These are phyloP conservation scores for Leptinotarsa undecemlineata DNA, from an alignment of 1,140 invertebrate genomes.

Conservation along the genomic window DNA sequence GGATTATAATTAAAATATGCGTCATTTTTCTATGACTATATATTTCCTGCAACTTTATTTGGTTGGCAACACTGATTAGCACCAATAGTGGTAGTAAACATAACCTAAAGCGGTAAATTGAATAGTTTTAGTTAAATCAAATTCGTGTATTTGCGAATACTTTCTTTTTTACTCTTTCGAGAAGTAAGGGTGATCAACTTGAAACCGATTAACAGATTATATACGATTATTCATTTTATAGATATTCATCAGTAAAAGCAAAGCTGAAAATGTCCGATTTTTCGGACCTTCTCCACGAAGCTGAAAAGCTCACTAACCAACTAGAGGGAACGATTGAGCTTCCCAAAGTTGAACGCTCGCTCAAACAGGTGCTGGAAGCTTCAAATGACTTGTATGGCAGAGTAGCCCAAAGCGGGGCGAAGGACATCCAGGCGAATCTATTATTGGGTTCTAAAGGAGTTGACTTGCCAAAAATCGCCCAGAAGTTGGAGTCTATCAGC, in stretches of 20 bases:
- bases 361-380: conserved; percentile 89
- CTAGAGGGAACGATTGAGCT: conserved; percentile 82
- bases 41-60: no score
- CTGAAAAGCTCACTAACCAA: conserved; percentile 86
- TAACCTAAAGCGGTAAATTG: no score
- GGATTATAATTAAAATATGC: no score
- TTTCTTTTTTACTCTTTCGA: no score
- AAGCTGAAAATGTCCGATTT: conserved; percentile 63
- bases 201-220: no score
- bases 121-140: no score
- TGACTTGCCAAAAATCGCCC: conserved; percentile 88
- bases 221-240: background rate
- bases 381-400: conserved; percentile 87
- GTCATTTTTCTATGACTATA: no score
- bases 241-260: background rate
- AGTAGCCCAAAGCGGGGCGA: conserved; percentile 79
- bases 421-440: conserved; percentile 94
- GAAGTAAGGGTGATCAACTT: no score
- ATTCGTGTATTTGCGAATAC: no score
- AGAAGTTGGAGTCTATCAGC: conserved; percentile 87
- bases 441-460: conserved; percentile 90
- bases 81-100: no score
- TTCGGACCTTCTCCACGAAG: conserved; percentile 84
- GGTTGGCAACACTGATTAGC: no score
- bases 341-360: conserved; percentile 85